Evolutionary conservation across 1,140 invertebrate genomes (phyloP).

Genomic region (Ceratitis capitata): DNA sequence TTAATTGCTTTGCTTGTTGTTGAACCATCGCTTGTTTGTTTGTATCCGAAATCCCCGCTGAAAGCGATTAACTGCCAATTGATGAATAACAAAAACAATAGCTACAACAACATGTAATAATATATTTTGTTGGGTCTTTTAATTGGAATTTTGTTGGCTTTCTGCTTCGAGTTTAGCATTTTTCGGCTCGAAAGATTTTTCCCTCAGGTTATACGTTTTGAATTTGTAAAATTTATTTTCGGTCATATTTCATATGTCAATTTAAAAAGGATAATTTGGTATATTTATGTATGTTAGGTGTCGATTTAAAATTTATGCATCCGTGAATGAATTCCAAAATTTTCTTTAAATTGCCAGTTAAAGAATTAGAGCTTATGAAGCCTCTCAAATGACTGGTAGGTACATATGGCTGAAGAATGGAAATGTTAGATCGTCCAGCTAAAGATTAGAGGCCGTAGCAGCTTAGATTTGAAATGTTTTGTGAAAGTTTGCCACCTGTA

Average conservation of each 20-base stretch:
- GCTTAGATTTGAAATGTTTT: too few relatives aligned
- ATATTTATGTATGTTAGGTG: too few relatives aligned
- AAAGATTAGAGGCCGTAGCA: too few relatives aligned
- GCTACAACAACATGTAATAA: not conserved
- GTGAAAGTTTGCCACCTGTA: too few relatives aligned
- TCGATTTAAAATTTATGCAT: too few relatives aligned
- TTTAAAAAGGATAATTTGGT: constrained; percentile 8
- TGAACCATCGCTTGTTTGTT: not conserved
- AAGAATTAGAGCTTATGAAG: too few relatives aligned
- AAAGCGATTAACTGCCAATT: constrained; percentile 16
- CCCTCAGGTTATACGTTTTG: not conserved
- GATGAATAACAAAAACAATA: not conserved
- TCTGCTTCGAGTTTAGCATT: not conserved
- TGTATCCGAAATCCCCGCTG: not conserved
- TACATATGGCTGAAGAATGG: too few relatives aligned
- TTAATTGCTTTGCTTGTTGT: not conserved
- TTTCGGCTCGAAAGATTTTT: not conserved
- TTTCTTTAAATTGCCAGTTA: too few relatives aligned
- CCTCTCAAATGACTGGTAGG: too few relatives aligned
- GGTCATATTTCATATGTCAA: not conserved
- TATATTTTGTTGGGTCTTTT: not conserved
- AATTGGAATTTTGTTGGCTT: not conserved
- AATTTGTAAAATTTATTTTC: not conserved
- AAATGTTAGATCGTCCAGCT: too few relatives aligned
- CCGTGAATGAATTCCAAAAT: too few relatives aligned